Percentiles rank a stretch among this genome's conserved stretches.
phyloP scores from a whole-genome alignment of 1,140 invertebrate species.

The Drosophila bipectinata region DNA sequence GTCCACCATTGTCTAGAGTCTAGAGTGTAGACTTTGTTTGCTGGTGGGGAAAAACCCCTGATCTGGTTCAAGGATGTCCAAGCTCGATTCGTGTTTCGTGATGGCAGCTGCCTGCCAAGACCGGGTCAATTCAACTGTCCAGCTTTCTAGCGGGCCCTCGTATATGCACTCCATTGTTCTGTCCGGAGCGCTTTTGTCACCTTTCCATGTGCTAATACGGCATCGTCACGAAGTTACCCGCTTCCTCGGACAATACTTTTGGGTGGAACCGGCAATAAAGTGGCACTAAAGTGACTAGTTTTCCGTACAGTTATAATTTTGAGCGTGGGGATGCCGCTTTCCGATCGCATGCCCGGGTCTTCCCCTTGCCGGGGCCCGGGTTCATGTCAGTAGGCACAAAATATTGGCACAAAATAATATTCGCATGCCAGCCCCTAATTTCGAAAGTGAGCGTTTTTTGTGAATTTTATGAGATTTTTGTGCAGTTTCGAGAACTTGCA shows the following conservation, averaged over 20 bases:
- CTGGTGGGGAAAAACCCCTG: conserved; percentile 12
- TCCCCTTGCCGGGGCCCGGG: conserved; percentile 2
- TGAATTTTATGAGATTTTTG: neutral
- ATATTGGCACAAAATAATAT: neutral
- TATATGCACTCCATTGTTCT: conserved; percentile 53
- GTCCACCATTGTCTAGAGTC: neutral
- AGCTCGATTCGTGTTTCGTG: conserved; percentile 17
- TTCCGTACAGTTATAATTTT: conserved; percentile 40
- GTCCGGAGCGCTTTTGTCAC: conserved; percentile 46
- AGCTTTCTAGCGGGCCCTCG: conserved; percentile 11
- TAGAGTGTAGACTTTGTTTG: neutral
- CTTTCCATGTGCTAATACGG: conserved; percentile 45
- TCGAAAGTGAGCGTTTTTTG: neutral
- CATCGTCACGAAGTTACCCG: conserved; percentile 18
- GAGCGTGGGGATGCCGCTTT: conserved; percentile 14
- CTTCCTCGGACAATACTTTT: conserved; percentile 18
- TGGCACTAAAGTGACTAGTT: conserved; percentile 30
- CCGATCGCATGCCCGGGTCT: conserved; percentile 17
- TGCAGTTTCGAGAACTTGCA: conserved; percentile 7
- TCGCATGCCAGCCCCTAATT: conserved; percentile 38
- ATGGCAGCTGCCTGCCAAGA: neutral
- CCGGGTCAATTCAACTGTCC: conserved; percentile 7
- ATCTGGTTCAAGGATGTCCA: conserved; percentile 37
- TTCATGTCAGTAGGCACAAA: conserved; percentile 6
- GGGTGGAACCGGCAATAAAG: conserved; percentile 28